These are phyloP conservation scores for Gortyna flavago DNA, from an alignment of 2,888 invertebrate species.

Conservation along the genomic window DNA sequence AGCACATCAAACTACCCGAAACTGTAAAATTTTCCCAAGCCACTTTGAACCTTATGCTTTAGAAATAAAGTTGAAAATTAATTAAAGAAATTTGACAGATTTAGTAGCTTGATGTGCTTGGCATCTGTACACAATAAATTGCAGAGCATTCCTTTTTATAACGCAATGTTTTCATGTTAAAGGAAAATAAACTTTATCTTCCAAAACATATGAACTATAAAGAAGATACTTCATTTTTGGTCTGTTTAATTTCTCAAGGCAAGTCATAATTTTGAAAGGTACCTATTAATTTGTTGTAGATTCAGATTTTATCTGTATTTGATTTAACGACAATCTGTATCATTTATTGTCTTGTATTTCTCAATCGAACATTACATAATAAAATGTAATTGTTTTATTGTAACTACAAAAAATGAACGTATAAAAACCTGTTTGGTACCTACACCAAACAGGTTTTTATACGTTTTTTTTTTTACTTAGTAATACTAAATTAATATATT, in stretches of 20 bases:
- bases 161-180: background rate
- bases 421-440: background rate
- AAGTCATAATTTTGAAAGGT: conserved; percentile 51
- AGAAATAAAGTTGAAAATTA: no score
- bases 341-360: background rate
- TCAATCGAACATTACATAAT: background rate
- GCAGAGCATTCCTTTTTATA: background rate
- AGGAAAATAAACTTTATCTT: conserved; percentile 2
- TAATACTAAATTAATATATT: background rate
- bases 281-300: conserved; percentile 22
- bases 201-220: background rate
- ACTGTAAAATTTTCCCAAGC: no score
- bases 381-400: background rate
- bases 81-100: no score
- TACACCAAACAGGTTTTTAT: no score
- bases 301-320: conserved; percentile 48
- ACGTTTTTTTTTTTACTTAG: no score
- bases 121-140: conserved; percentile 4
- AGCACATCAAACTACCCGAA: no score
- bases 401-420: background rate
- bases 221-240: background rate
- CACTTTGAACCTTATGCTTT: no score
- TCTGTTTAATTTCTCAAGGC: conserved; percentile 36
- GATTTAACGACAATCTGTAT: conserved; percentile 7
- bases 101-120: no score